Base-by-base conservation (phyloP, 2,113 vertebrate genomes). In the Mirounga angustirostris region DNA sequence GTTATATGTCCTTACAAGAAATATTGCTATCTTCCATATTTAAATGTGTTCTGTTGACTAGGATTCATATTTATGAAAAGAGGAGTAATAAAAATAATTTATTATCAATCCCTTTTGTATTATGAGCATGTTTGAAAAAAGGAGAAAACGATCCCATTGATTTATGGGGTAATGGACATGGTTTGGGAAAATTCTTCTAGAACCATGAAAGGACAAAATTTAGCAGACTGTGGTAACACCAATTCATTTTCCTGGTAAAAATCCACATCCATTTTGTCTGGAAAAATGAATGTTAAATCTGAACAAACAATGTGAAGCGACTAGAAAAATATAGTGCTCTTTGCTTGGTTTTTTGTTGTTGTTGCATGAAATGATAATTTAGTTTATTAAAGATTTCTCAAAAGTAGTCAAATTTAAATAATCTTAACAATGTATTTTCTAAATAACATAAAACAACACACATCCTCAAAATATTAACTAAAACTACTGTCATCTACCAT, bases 171-270 rank as follows among this genome's bases (percentile, higher is more conserved):
- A 87, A 76, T 40, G 12, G 4, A 69, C 4, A 5, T 88, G 10
- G 14, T 93, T 95, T 79, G 91, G n/a, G 24, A 97, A 98, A 96
- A 84, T 81, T 86, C 36, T 95, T 84, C 19, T 33, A 87, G 40
- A 36, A 87, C 4, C 4, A 63, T 58, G 33, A 89, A 79, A 89
- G 13, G 4, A 5, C 11, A 63, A 92, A 96, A 54, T 43, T 82
- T 36, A 79, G n/a, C 43, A 87, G 12, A 65, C 36, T 69, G 0
- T 78, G 30, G 22, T 89, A 94, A n/a, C 10, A 14, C 5, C 18
- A 91, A 69, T 87, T 91, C 18, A 93, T 30, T 86, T 83, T 24
- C 13, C 50, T 63, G 52, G 5, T 46, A 36, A 69, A 89, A 50
- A 73, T 15, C 24, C 15, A 61, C 46, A 79, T 36, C 2, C 1